Evolutionary conservation across 2,113 vertebrate genomes (phyloP).

Genomic region (Trochalopteron elliotii): DNA sequence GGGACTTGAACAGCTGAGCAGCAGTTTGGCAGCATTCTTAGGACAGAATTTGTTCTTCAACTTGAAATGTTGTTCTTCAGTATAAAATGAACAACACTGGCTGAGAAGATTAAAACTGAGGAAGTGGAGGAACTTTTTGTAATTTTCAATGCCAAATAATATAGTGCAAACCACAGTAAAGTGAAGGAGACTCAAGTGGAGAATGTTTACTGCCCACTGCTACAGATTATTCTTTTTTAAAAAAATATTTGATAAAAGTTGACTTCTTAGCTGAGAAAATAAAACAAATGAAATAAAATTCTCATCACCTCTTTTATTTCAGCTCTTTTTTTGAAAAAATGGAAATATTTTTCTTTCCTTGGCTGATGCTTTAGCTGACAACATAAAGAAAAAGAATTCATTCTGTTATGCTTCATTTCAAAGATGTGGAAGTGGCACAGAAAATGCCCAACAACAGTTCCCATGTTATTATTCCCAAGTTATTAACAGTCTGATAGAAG

Average conservation of each 20-base stretch:
- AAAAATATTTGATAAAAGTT: not conserved
- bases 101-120: not conserved
- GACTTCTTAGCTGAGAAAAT: not conserved
- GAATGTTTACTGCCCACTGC: not conserved
- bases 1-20: not conserved
- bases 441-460: not conserved
- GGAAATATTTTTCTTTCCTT: not conserved
- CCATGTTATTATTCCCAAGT: not conserved
- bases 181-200: not conserved
- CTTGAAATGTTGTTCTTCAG: not conserved
- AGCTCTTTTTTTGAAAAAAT: not conserved
- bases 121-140: not conserved
- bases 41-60: not conserved
- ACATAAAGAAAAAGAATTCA: not conserved
- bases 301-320: not conserved
- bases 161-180: not conserved
- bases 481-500: constrained; percentile 19
- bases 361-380: not conserved
- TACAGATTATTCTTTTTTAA: not conserved
- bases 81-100: not conserved
- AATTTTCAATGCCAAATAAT: not conserved
- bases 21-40: not conserved
- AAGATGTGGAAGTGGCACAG: not conserved
- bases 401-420: not conserved
- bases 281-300: not conserved